These are phyloP conservation scores for Catocala nupta DNA, from an alignment of 2,888 invertebrate species.

Conservation along the genomic window DNA sequence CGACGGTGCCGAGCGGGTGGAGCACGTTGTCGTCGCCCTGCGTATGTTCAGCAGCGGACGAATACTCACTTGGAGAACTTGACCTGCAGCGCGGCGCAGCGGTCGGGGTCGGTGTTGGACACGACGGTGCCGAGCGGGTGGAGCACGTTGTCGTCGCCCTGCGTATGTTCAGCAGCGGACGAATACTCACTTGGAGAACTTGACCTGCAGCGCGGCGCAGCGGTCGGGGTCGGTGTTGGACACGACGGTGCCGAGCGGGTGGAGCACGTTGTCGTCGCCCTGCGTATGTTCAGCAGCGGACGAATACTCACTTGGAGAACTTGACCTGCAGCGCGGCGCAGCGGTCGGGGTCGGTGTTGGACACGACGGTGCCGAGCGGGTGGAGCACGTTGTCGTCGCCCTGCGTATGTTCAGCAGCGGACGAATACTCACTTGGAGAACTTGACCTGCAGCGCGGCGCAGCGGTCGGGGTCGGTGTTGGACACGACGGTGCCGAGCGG, in stretches of 20 bases:
- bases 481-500: slow-evolving; percentile 96
- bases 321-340: slow-evolving; percentile 93
- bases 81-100: slow-evolving; percentile 93
- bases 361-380: slow-evolving; percentile 96
- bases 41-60: too few relatives aligned
- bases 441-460: slow-evolving; percentile 92
- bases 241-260: slow-evolving; percentile 96
- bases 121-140: slow-evolving; percentile 97
- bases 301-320: slow-evolving; percentile 90
- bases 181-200: slow-evolving; percentile 91
- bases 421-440: slow-evolving; percentile 90
- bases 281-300: slow-evolving; percentile 73
- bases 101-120: slow-evolving; percentile 94
- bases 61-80: slow-evolving; percentile 91
- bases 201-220: slow-evolving; percentile 93
- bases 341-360: slow-evolving; percentile 94
- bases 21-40: slow-evolving; percentile 89
- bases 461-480: slow-evolving; percentile 94
- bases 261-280: slow-evolving; percentile 93
- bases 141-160: slow-evolving; percentile 93
- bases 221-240: slow-evolving; percentile 95
- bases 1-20: slow-evolving; percentile 96
- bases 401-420: slow-evolving; percentile 74
- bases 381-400: slow-evolving; percentile 94
- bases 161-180: slow-evolving; percentile 68